Percentiles rank a stretch among this genome's conserved stretches.
phyloP scores from a whole-genome alignment of 2,113 vertebrate species.

The Pygoscelis adeliae region DNA sequence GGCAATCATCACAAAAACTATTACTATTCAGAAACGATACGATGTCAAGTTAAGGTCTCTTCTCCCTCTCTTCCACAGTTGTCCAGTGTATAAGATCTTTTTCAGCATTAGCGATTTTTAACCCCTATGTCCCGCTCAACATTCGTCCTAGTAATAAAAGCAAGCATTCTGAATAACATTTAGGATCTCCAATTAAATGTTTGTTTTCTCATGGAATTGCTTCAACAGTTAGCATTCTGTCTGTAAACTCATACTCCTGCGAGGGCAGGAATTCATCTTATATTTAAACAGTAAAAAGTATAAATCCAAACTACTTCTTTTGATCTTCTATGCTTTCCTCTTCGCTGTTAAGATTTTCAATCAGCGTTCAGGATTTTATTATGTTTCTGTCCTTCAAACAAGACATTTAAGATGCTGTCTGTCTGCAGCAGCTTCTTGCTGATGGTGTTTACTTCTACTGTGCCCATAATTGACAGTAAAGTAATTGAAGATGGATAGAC shows the following conservation, averaged over 20 bases:
- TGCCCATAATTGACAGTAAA: background rate
- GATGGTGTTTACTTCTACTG: background rate
- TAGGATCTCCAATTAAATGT: background rate
- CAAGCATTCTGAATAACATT: background rate
- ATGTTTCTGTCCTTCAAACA: slow-evolving; percentile 3
- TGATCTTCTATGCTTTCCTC: background rate
- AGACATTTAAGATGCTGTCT: background rate
- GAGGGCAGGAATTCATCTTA: background rate
- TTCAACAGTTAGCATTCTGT: background rate
- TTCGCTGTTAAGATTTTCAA: background rate
- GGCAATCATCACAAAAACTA: background rate
- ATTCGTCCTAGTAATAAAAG: background rate
- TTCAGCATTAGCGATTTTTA: background rate
- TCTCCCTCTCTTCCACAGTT: background rate
- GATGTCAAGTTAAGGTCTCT: background rate
- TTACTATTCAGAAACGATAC: background rate
- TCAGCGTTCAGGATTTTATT: background rate
- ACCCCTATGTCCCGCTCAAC: background rate
- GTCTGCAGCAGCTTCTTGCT: background rate
- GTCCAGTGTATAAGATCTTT: background rate
- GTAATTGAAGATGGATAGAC: background rate
- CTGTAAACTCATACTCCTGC: background rate
- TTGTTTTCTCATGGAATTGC: background rate
- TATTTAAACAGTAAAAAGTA: background rate
- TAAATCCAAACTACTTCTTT: background rate